These are phyloP conservation scores for Apteryx owenii DNA, from an alignment of 2,113 vertebrate genomes.

Conservation along the genomic window DNA sequence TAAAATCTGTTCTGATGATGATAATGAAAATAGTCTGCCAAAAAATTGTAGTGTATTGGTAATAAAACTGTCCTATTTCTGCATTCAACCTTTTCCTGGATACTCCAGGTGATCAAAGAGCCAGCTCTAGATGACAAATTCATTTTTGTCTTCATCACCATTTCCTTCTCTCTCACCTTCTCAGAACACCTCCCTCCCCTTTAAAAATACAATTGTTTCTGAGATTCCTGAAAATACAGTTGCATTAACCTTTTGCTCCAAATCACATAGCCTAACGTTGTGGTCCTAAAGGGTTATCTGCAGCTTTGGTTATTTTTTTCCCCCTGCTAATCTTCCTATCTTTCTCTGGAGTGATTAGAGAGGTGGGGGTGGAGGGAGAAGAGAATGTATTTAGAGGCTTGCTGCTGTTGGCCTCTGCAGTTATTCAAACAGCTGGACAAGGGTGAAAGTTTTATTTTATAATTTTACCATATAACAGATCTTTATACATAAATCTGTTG, in stretches of 20 bases:
- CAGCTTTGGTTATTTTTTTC: slow-evolving; percentile 68
- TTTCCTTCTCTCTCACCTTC: slow-evolving; percentile 30
- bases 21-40: not conserved
- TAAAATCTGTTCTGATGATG: slow-evolving; percentile 13
- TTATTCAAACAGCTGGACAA: slow-evolving; percentile 47
- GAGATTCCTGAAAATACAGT: slow-evolving; percentile 46
- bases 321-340: slow-evolving; percentile 74
- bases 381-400: slow-evolving; percentile 43
- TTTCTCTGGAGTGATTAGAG: slow-evolving; percentile 73
- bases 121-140: slow-evolving; percentile 40
- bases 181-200: not conserved
- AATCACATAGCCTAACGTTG: slow-evolving; percentile 11
- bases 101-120: slow-evolving; percentile 38
- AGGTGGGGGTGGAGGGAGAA: slow-evolving; percentile 16
- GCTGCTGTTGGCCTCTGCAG: slow-evolving; percentile 63
- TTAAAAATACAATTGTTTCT: slow-evolving; percentile 3
- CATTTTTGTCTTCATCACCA: slow-evolving; percentile 44
- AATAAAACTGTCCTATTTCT: slow-evolving; percentile 29
- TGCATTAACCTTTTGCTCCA: slow-evolving; percentile 31
- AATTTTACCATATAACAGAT: slow-evolving; percentile 2
- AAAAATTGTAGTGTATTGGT: slow-evolving; percentile 11
- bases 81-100: not conserved
- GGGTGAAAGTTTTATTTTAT: slow-evolving; percentile 58
- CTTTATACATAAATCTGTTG: slow-evolving; percentile 10
- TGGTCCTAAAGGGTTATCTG: slow-evolving; percentile 70